Percentiles rank a stretch among this genome's conserved stretches.
These are phyloP conservation scores for Chesias legatella DNA, from an alignment of 2,888 invertebrate genomes.

Conservation along the genomic window DNA sequence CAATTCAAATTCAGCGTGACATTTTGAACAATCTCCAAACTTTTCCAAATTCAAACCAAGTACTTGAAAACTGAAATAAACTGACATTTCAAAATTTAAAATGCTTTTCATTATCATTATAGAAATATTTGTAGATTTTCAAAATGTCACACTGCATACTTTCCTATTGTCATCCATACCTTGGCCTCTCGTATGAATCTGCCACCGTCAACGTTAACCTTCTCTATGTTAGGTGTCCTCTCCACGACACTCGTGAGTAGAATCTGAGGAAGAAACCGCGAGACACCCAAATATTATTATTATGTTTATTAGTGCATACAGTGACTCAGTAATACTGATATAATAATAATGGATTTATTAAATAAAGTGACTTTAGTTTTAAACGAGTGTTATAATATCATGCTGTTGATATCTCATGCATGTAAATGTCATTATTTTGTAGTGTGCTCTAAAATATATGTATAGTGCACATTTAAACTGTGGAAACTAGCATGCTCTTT, in stretches of 20 bases:
- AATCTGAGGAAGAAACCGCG: slow-evolving; percentile 83
- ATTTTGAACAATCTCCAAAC: slow-evolving; percentile 16
- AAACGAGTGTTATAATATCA: too few relatives aligned
- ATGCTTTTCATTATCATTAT: slow-evolving; percentile 1
- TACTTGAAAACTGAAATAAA: neutral
- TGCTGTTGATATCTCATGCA: too few relatives aligned
- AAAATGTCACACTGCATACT: slow-evolving; percentile 41
- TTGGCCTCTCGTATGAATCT: slow-evolving; percentile 98
- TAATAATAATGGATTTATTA: neutral
- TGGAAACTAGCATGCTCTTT: too few relatives aligned
- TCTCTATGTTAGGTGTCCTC: slow-evolving; percentile 95
- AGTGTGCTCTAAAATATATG: too few relatives aligned
- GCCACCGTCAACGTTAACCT: slow-evolving; percentile 96
- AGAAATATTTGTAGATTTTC: slow-evolving; percentile 25
- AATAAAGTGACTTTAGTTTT: too few relatives aligned
- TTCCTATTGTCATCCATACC: slow-evolving; percentile 82
- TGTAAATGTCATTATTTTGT: too few relatives aligned
- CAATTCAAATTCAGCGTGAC: slow-evolving; percentile 1
- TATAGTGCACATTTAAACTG: too few relatives aligned
- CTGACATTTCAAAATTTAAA: too few relatives aligned
- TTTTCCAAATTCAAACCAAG: neutral
- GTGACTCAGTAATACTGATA: too few relatives aligned
- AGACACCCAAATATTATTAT: slow-evolving; percentile 49
- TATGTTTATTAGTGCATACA: slow-evolving; percentile 7
- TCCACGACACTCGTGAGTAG: slow-evolving; percentile 96